Evolutionary conservation across 2,797 vertebrate genomes (phyloP), one percentile per base, ranked within the genome.

Genomic region (Allobates femoralis): DNA sequence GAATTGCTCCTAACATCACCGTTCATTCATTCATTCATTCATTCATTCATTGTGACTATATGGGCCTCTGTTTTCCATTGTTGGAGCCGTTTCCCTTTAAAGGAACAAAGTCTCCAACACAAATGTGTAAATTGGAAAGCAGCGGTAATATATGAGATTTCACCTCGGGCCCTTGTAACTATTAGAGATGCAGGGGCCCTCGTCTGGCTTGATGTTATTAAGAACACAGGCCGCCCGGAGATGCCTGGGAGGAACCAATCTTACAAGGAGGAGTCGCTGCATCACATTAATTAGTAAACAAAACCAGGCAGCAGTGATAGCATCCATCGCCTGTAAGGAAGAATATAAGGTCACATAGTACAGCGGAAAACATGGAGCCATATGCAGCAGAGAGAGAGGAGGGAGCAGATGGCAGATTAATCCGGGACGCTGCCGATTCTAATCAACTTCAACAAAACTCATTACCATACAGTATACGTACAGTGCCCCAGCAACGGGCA

Each of bases 271-370:
- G 41, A 78, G 62, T 26, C 60, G 56, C 46, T 74, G 64, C 66
- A 76, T 53, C 37, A 34, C 81, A 83, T 62, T 87, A 71, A 84
- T 84, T 84, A 84, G 64, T 79, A 84, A 87, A 84, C 55, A 84
- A 84, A 79, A 26, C 34, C 53, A 37, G 37, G 34, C 67, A 62
- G 55, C 21, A 46, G 76, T 64, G 64, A 37, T 37, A 26, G 34
- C 26, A 14, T 34, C 7, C 23, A 64, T 79, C n/a, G 64, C 64
- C 86, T 62, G 53, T 11, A 60, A 84, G 81, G n/a, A 55, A 76
- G 18, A 66, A 30, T 76, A 30, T 86, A 67, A 84, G 81, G 81
- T 84, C 81, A 75, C 32, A 87, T n/a, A 60, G 74, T 66, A 41
- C 79, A 81, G 69, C 18, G 14, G 32, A 34, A 75, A 69, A 83